A percentile compares a stretch with the other conserved stretches of the same genome.
These are phyloP conservation scores for Pogona vitticeps DNA, from an alignment of 2,113 vertebrate species.

Conservation along the genomic window DNA sequence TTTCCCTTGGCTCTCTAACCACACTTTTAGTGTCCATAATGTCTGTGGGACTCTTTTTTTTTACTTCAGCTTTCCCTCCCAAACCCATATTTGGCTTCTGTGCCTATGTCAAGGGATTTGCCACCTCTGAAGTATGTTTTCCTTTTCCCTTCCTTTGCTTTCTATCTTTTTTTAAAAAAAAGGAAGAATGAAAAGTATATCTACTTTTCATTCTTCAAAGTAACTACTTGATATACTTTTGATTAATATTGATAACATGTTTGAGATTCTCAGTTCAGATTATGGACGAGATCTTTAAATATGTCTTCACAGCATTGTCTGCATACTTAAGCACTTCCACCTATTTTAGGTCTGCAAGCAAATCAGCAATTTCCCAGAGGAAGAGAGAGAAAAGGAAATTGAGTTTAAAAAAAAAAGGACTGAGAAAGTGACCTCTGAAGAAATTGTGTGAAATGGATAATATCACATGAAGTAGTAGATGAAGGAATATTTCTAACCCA, in stretches of 20 bases:
- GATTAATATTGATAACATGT: slow-evolving; percentile 64
- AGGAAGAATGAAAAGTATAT: too few species aligned
- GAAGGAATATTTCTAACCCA: slow-evolving; percentile 66
- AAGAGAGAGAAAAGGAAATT: not conserved
- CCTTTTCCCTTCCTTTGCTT: not conserved
- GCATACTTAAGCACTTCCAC: slow-evolving; percentile 56
- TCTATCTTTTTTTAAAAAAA: slow-evolving; percentile 44
- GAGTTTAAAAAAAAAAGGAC: slow-evolving; percentile 21
- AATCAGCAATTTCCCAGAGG: slow-evolving; percentile 6
- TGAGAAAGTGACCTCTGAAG: slow-evolving; percentile 39
- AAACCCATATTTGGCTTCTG: not conserved
- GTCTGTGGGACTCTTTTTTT: not conserved
- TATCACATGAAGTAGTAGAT: slow-evolving; percentile 60
- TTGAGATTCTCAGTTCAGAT: slow-evolving; percentile 53
- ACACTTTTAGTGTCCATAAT: not conserved
- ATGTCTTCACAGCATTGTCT: slow-evolving; percentile 38
- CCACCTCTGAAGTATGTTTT: not conserved
- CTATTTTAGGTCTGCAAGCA: slow-evolving; percentile 3
- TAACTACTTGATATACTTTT: slow-evolving; percentile 29
- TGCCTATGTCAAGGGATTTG: not conserved
- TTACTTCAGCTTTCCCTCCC: not conserved
- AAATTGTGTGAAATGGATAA: slow-evolving; percentile 42
- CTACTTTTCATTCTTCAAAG: too few species aligned
- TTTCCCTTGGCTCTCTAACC: too few species aligned
- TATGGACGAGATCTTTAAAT: slow-evolving; percentile 62